Evolutionary conservation across 1,140 invertebrate genomes (phyloP), one percentile per base, ranked within the genome.

Genomic region (Schlechtendalia chinensis): DNA sequence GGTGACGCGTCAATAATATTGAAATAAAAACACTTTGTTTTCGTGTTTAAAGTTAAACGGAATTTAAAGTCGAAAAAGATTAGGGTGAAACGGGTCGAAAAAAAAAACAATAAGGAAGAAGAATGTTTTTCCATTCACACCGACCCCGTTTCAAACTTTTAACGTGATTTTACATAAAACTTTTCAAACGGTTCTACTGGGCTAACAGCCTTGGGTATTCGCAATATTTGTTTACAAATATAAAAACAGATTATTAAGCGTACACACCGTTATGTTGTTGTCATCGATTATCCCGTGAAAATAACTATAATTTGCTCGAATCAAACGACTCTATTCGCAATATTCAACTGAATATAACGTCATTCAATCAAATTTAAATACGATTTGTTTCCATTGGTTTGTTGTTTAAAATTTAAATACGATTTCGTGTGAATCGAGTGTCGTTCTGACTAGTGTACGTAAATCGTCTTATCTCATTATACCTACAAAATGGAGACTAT

Each of bases 91-190:
- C 16, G 45, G 39, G 65, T 47, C 47, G 45, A 50, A 50, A 69
- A 69, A 63, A 69, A 50, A 69, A 69, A 69, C 67, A 69, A 69
- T 69, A 69, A 69, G 45, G 67, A 69, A 69, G 39, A 50, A 69
- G 45, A 50, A 69, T 67, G 65, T 69, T 50, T 69, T 5, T 22
- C n/a, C 45, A 50, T 69, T 69, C 67, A 69, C 65, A 50, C 67
- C 67, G 22, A 50, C 39, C 45, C 67, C 22, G 22, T 50, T 69
- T 50, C 22, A 47, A 69, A 69, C 45, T 69, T 69, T 69, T 50
- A 69, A 69, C 45, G 45, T 50, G 50, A 69, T 50, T 69, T 69
- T 69, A 50, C 67, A 69, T 69, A 69, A 24, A 50, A 69, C 39
- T 50, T 69, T 69, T 69, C 67, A 27, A 69, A 8, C 22, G 22